Conservation (phyloP, 2,888 invertebrate species). For the Auanema freiburgensis region DNA sequence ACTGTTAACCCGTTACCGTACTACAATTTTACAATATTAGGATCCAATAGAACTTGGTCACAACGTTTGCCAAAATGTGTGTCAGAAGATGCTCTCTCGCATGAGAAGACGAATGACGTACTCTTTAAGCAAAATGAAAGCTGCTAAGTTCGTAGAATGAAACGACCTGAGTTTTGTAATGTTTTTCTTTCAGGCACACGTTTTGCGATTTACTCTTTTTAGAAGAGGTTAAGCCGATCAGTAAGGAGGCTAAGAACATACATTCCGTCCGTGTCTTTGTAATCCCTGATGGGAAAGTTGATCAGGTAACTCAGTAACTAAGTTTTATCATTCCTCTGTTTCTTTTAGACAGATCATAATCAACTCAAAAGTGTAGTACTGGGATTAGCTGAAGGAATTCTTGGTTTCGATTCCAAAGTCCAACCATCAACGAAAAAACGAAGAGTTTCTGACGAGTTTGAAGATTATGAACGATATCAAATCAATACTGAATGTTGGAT, state of each 20-base stretch:
- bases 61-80: conserved; percentile 35
- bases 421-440: not conserved
- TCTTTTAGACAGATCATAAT: too few relatives aligned
- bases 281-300: too few relatives aligned
- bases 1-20: too few relatives aligned
- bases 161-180: not conserved
- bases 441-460: not conserved
- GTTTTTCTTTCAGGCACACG: not conserved
- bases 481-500: not conserved
- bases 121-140: conserved; percentile 24
- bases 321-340: too few relatives aligned
- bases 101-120: conserved; percentile 23
- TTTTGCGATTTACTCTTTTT: not conserved
- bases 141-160: not conserved
- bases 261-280: too few relatives aligned
- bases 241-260: too few relatives aligned
- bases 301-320: too few relatives aligned
- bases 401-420: too few relatives aligned
- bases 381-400: too few relatives aligned
- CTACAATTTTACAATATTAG: too few relatives aligned
- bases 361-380: too few relatives aligned
- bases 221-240: too few relatives aligned
- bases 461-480: not conserved
- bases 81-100: conserved; percentile 16
- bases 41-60: conserved; percentile 44